phyloP scores from a whole-genome alignment of 1,140 invertebrate species.

The Thalassaphorura encarpata region DNA sequence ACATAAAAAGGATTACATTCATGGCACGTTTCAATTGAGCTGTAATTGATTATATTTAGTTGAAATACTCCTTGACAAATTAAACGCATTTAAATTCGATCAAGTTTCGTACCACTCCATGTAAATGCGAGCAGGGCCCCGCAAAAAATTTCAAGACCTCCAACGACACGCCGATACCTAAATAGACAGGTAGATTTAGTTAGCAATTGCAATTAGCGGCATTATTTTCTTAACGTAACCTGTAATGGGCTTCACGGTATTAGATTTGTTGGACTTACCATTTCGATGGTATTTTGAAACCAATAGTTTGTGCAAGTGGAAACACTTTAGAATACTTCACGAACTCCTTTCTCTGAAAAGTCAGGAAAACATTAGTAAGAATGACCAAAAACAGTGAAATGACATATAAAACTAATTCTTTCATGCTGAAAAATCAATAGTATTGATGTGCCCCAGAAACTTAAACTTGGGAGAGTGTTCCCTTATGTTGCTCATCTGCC shows the following conservation, averaged over 20 bases:
- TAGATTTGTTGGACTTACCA: too few species aligned
- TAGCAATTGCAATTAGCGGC: too few species aligned
- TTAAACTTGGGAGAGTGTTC: too few species aligned
- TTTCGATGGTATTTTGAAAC: slow-evolving; percentile 83
- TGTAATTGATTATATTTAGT: slow-evolving; percentile 41
- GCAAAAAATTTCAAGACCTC: slow-evolving; percentile 77
- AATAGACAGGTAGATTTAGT: too few species aligned
- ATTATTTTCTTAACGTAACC: too few species aligned
- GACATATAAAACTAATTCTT: too few species aligned
- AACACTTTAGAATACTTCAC: slow-evolving; percentile 96
- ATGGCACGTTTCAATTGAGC: slow-evolving; percentile 80
- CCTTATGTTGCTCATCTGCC: too few species aligned
- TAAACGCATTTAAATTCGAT: slow-evolving; percentile 5
- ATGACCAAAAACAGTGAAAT: too few species aligned
- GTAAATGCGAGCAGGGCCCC: slow-evolving; percentile 76
- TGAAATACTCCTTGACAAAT: neutral
- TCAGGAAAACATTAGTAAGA: slow-evolving; percentile 20
- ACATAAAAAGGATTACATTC: slow-evolving; percentile 65
- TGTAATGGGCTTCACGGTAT: too few species aligned
- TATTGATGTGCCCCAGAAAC: too few species aligned
- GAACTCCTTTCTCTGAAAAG: slow-evolving; percentile 86
- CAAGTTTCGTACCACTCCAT: slow-evolving; percentile 67
- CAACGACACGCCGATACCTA: slow-evolving; percentile 79
- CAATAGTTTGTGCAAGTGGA: slow-evolving; percentile 53
- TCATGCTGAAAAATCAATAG: too few species aligned